A percentile compares a stretch with the other conserved stretches of the same genome.
phyloP scores from a whole-genome alignment of 2,888 invertebrate genomes.

The Brassicogethes aeneus region DNA sequence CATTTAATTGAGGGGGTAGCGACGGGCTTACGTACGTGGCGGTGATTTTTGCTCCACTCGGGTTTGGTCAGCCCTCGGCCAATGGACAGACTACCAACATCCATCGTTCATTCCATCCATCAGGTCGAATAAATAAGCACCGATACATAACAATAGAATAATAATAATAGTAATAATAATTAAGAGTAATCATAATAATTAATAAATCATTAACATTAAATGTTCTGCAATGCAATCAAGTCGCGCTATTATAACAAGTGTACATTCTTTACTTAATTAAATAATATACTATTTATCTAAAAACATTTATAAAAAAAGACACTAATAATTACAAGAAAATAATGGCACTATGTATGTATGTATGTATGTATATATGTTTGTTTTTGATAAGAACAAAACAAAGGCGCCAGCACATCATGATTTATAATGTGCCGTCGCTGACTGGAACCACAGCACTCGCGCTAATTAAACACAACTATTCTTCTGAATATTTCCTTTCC shows the following conservation, averaged over 20 bases:
- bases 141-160: conserved; percentile 36
- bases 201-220: conserved; percentile 22
- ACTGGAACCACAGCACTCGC: conserved; percentile 32
- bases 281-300: conserved; percentile 41
- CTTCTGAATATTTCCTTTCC: neutral
- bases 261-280: conserved; percentile 33
- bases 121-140: conserved; percentile 39
- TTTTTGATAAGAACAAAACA: conserved; percentile 28
- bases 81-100: conserved; percentile 40
- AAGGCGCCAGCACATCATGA: conserved; percentile 19
- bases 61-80: conserved; percentile 23
- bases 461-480: conserved; percentile 2
- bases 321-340: conserved; percentile 42
- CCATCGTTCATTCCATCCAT: no score
- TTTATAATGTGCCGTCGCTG: conserved; percentile 15
- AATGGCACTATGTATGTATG: conserved; percentile 42
- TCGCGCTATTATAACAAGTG: conserved; percentile 42
- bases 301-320: conserved; percentile 44
- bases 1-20: conserved; percentile 24
- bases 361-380: no score
- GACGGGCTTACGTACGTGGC: no score
- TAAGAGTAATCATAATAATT: no score
- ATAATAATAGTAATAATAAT: conserved; percentile 19
- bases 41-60: neutral
- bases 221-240: conserved; percentile 30